Conservation (phyloP, 2,113 vertebrate genomes). For the Camelus bactrianus region DNA sequence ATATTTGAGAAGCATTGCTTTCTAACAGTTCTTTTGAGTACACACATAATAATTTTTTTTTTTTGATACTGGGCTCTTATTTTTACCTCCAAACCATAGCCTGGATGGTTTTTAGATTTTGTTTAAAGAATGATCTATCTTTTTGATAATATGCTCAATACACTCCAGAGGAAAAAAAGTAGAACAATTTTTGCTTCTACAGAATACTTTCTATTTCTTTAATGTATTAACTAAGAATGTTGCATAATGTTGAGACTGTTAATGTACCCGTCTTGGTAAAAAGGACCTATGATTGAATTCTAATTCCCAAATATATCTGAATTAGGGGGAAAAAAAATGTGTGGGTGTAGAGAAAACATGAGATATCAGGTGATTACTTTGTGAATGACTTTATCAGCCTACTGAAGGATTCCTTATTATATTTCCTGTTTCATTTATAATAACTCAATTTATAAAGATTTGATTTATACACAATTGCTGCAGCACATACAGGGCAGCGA, state of each 20-base stretch:
- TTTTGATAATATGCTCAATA: conserved; percentile 18
- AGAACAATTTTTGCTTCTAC: background rate
- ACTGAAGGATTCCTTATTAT: background rate
- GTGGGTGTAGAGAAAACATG: background rate
- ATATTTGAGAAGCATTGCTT: conserved; percentile 58
- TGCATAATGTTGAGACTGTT: background rate
- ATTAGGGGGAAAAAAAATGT: background rate
- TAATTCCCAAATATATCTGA: background rate
- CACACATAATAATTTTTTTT: conserved; percentile 22
- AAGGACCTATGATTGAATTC: background rate
- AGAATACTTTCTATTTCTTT: conserved; percentile 22
- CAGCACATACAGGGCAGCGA: background rate
- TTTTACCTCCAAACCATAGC: background rate
- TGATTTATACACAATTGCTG: background rate
- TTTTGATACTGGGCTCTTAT: conserved; percentile 18
- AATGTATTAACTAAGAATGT: background rate
- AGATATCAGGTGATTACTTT: conserved; percentile 10
- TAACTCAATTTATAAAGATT: conserved; percentile 2
- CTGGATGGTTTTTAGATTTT: conserved; percentile 44
- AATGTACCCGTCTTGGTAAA: background rate
- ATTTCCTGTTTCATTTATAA: conserved; percentile 26
- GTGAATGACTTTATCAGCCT: background rate
- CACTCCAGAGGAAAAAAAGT: background rate
- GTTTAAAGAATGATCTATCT: conserved; percentile 15
- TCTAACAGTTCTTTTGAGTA: conserved; percentile 21